Percentiles rank a stretch among this genome's conserved stretches.
phyloP scores from a whole-genome alignment of 2,797 vertebrate species.

The Peromyscus melanophrys region DNA sequence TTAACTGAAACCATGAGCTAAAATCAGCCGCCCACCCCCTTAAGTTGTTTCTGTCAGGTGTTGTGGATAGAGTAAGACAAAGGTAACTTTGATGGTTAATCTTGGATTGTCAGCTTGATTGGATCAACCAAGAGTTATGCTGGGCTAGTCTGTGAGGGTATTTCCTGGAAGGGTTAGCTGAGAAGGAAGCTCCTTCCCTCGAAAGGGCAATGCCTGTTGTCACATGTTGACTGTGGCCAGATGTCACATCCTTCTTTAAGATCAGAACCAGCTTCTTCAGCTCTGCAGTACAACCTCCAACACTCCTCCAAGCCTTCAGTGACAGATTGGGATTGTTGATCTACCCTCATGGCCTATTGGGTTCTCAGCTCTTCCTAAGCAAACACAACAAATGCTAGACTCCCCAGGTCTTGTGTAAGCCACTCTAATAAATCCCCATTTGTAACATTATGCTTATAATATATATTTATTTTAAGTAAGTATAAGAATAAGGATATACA shows the following conservation, averaged over 20 bases:
- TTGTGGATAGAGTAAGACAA: neutral
- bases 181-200: neutral
- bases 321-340: neutral
- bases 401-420: neutral
- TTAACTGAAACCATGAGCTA: neutral
- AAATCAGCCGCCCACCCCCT: neutral
- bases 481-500: neutral
- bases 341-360: neutral
- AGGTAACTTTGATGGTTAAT: neutral
- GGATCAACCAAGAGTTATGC: neutral
- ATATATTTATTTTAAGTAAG: neutral
- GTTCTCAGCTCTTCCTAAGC: neutral
- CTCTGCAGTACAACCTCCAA: neutral
- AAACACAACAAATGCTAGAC: neutral
- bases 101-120: neutral
- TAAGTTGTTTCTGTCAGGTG: neutral
- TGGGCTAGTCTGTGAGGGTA: neutral
- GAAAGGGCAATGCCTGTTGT: neutral
- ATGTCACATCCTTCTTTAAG: neutral
- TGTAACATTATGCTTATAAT: neutral
- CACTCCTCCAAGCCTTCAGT: neutral
- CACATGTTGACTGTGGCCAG: neutral
- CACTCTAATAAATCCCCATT: neutral
- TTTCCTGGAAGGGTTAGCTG: neutral
- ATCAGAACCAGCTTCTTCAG: neutral